Evolutionary conservation across 2,888 invertebrate genomes (phyloP), one percentile per base, ranked within the genome.

Genomic region (Acanthosepion pharaonis): DNA sequence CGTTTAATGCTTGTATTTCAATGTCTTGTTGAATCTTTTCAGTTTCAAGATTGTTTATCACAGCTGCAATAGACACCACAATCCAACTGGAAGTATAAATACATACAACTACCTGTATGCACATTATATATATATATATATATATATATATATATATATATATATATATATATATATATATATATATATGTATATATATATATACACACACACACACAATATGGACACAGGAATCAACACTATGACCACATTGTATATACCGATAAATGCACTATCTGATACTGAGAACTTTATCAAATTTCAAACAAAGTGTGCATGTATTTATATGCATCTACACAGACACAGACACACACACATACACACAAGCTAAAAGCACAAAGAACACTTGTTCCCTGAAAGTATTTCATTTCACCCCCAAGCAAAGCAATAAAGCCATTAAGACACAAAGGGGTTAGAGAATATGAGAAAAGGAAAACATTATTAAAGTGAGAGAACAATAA

Each of bases 11-110:
- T 55, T 95, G 94, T 93, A 97, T 97, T 42, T 95, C 96, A 0
- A 96, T 96, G 51, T 96, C 96, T 95, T 97, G 96, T 95, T 97
- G 97, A 53, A 96, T 94, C 93, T 96, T 96, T 51, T 96, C 96
- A 8, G 97, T 97, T 95, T 97, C 97, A n/a, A 97, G 95, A 94
- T 97, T 96, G 53, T 97, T 97, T 94, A 97, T 96, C n/a, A 96
- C 94, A 91, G 95, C 97, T 97, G 95, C 9, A 94, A 94, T 55
- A 93, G 94, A 94, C 48, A 94, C 53, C 25, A 93, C 49, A 94
- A 95, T 33, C 78, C n/a, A 42, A 94, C 49, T 92, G 53, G 91
- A 93, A 53, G 94, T 49, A 93, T 92, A 92, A 49, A 92, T 25
- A 92, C 51, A 92, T 49, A 92, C 51, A 92, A 49, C 48, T 92